These are phyloP conservation scores for Umimayanthus kanabou DNA, from an alignment of 92 coral and sea anemone genomes.

Conservation along the genomic window DNA sequence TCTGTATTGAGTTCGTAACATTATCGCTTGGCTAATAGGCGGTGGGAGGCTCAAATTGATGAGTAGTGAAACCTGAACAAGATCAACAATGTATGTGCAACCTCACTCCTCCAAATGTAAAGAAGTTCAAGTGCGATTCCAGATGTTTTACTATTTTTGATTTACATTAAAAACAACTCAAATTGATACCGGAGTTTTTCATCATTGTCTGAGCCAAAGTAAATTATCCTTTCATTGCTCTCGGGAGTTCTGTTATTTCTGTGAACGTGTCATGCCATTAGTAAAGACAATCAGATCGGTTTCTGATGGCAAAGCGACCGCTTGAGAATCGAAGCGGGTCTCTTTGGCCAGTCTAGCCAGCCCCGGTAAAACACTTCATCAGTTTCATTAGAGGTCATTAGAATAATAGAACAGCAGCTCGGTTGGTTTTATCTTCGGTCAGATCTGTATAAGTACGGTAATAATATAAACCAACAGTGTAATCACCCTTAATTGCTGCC, in stretches of 20 bases:
- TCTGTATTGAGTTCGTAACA: background rate
- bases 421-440: slow-evolving; percentile 24
- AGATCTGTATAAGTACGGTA: slow-evolving; percentile 34
- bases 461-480: slow-evolving; percentile 27
- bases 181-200: slow-evolving; percentile 21
- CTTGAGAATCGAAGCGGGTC: background rate
- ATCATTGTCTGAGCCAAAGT: slow-evolving; percentile 32
- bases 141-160: slow-evolving; percentile 16
- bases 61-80: background rate
- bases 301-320: slow-evolving; percentile 18
- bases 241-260: slow-evolving; percentile 19
- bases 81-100: slow-evolving; percentile 10
- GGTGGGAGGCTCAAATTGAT: background rate
- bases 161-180: slow-evolving; percentile 45
- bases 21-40: slow-evolving; percentile 17
- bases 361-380: slow-evolving; percentile 25
- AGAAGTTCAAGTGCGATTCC: slow-evolving; percentile 6
- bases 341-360: background rate
- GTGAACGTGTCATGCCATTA: slow-evolving; percentile 41
- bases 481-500: slow-evolving; percentile 24
- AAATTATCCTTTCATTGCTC: slow-evolving; percentile 30
- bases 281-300: slow-evolving; percentile 28
- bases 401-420: background rate
- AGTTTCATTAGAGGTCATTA: slow-evolving; percentile 12
- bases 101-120: background rate